Evolutionary conservation across 2,113 vertebrate genomes (phyloP).

Genomic region (Cynopterus brachyotis): DNA sequence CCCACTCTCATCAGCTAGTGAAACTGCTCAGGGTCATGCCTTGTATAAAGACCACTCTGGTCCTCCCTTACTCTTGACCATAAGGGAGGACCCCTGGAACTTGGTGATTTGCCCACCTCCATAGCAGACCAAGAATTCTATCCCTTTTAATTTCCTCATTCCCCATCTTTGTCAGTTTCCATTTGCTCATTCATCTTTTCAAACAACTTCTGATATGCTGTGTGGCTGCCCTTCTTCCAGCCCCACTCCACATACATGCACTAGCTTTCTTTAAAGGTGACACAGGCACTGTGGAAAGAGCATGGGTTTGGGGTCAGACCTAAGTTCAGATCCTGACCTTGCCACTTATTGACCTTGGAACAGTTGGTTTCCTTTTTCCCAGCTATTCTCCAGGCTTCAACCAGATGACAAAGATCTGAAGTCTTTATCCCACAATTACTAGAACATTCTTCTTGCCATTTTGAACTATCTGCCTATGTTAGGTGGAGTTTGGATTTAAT

Average conservation of each 20-base stretch:
- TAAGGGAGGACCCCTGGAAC: neutral
- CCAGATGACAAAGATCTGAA: slow-evolving; percentile 55
- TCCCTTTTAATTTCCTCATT: neutral
- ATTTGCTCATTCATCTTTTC: neutral
- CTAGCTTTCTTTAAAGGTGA: neutral
- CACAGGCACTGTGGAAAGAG: neutral
- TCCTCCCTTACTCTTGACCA: neutral
- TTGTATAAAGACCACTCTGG: neutral
- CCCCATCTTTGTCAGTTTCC: neutral
- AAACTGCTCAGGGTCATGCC: neutral
- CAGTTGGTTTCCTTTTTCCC: neutral
- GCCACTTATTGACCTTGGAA: neutral
- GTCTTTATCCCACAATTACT: slow-evolving; percentile 43
- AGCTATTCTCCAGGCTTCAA: neutral
- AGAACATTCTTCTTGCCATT: slow-evolving; percentile 22
- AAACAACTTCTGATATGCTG: neutral
- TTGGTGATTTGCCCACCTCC: neutral
- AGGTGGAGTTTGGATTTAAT: slow-evolving; percentile 48
- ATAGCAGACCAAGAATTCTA: neutral
- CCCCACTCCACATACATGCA: neutral
- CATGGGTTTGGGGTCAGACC: neutral
- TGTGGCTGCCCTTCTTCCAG: neutral
- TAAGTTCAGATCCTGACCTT: neutral
- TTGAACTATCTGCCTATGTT: slow-evolving; percentile 49
- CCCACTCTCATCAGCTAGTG: neutral